Conservation (phyloP, 2,113 vertebrate genomes). For the Marmota flaviventris region DNA sequence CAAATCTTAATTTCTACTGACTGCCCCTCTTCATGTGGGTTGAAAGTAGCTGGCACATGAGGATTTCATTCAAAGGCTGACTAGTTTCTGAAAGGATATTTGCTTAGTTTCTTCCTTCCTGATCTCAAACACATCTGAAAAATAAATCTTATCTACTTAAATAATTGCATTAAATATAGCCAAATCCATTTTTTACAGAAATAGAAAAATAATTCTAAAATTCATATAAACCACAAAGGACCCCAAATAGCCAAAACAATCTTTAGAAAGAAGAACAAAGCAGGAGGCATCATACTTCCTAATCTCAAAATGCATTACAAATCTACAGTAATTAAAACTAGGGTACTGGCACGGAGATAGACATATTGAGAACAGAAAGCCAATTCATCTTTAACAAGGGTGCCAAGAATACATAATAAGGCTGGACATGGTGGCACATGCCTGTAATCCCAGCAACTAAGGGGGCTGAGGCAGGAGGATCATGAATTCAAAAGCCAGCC, state of each 20-base stretch:
- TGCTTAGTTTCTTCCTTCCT: constrained; percentile 33
- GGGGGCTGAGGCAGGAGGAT: no score
- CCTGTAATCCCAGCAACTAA: no score
- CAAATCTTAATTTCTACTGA: not conserved
- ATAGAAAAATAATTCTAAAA: not conserved
- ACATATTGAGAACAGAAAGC: not conserved
- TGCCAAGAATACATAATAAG: not conserved
- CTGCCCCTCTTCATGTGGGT: not conserved
- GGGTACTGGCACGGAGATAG: not conserved
- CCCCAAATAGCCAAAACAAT: not conserved
- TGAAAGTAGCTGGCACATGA: not conserved
- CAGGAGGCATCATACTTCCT: not conserved
- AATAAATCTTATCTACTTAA: constrained; percentile 17
- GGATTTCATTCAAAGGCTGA: not conserved
- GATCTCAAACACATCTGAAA: not conserved
- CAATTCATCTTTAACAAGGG: not conserved
- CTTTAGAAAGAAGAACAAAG: not conserved
- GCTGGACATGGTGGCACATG: no score
- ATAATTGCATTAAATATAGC: not conserved
- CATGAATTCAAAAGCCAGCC: no score
- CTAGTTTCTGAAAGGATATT: not conserved
- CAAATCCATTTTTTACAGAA: not conserved
- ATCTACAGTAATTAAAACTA: not conserved
- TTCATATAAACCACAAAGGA: not conserved
- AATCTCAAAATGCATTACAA: not conserved